Evolutionary conservation across 2,797 vertebrate genomes (phyloP).

Genomic region (Anas georgica): DNA sequence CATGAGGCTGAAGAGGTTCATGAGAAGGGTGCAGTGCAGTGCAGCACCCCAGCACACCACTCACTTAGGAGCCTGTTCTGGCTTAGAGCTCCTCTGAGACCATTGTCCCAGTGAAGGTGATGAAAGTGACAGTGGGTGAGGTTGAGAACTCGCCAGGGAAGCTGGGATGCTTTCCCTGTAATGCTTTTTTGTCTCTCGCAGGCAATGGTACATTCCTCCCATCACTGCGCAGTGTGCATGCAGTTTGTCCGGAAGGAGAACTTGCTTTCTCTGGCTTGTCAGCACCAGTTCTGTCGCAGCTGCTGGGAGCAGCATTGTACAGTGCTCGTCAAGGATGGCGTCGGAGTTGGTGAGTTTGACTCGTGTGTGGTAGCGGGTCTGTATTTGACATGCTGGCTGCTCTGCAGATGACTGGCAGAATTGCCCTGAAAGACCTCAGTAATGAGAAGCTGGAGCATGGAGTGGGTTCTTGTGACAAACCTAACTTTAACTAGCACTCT

Average conservation of each 20-base stretch:
- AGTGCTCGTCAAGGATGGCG: slow-evolving; percentile 96
- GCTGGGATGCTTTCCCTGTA: not conserved
- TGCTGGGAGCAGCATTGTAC: slow-evolving; percentile 99
- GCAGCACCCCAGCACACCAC: not conserved
- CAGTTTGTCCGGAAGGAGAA: slow-evolving; percentile 95
- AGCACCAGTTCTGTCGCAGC: slow-evolving; percentile 97
- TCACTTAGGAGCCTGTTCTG: not conserved
- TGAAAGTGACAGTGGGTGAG: not conserved
- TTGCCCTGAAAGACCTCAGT: not conserved
- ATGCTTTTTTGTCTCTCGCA: slow-evolving; percentile 47
- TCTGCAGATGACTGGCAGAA: not conserved
- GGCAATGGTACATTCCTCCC: slow-evolving; percentile 86
- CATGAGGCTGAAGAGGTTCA: not conserved
- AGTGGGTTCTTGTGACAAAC: not conserved
- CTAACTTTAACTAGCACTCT: not conserved
- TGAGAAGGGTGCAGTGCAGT: not conserved
- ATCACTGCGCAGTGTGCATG: slow-evolving; percentile 98
- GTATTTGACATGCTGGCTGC: not conserved
- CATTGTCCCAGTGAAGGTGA: not conserved
- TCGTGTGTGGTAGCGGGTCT: not conserved
- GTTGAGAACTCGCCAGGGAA: not conserved
- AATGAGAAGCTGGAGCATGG: not conserved
- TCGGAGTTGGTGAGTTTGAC: slow-evolving; percentile 91
- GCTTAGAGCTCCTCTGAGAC: not conserved
- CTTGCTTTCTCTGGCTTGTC: slow-evolving; percentile 92